Conservation (phyloP, 2,888 invertebrate genomes). For the Drosophila austrosaltans region DNA sequence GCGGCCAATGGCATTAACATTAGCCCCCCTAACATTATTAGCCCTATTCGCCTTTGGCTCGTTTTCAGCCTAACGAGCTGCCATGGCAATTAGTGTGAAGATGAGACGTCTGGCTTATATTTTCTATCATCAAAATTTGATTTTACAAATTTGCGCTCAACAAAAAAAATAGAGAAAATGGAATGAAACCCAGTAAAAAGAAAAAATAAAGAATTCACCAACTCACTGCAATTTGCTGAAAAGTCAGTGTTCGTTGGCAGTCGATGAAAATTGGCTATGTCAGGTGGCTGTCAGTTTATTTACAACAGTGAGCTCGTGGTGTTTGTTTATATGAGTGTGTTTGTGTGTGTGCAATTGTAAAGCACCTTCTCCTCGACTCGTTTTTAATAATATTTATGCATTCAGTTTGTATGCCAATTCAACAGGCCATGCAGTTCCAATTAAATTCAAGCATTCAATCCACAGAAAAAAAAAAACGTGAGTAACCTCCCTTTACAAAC, state of each 20-base stretch:
- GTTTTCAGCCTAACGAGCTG: conserved; percentile 70
- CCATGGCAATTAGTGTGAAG: conserved; percentile 67
- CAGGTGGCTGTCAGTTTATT: conserved; percentile 16
- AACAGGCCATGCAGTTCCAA: conserved; percentile 75
- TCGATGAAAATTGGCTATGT: conserved; percentile 19
- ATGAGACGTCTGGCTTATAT: conserved; percentile 20
- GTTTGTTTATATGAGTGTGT: conserved; percentile 17
- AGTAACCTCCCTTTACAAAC: background rate
- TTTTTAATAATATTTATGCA: conserved; percentile 76
- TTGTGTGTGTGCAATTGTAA: conserved; percentile 50
- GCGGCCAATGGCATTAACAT: conserved; percentile 67
- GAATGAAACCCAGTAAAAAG: background rate
- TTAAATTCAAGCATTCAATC: conserved; percentile 75
- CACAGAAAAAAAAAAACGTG: background rate
- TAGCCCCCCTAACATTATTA: conserved; percentile 36
- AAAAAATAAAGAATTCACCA: conserved; percentile 29
- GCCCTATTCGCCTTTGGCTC: conserved; percentile 36
- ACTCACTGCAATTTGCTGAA: conserved; percentile 58
- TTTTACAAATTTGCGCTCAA: conserved; percentile 46
- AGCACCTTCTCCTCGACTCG: conserved; percentile 53
- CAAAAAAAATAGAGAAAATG: conserved; percentile 41
- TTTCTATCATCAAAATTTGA: conserved; percentile 39
- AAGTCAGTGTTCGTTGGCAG: conserved; percentile 53
- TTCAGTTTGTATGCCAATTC: conserved; percentile 58
- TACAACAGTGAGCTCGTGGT: background rate